Conservation (phyloP, 2,888 invertebrate genomes). For the Lycocerus yunnanus region DNA sequence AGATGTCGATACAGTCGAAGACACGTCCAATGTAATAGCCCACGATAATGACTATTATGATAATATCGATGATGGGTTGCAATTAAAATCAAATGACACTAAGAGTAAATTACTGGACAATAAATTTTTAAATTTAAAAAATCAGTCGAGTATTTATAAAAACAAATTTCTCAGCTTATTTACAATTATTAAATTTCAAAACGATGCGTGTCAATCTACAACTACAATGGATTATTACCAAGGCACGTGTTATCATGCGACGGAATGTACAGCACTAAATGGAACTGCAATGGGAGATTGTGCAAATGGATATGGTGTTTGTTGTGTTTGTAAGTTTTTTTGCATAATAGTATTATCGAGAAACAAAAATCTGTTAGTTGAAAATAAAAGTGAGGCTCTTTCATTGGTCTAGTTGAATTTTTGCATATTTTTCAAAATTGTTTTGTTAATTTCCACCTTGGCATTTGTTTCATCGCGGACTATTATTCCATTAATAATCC, state of each 20-base stretch:
- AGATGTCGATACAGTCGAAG: neutral
- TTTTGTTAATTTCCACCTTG: too few relatives aligned
- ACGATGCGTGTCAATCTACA: constrained; percentile 63
- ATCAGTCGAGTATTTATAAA: constrained; percentile 47
- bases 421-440: too few relatives aligned
- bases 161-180: constrained; percentile 68
- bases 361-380: too few relatives aligned
- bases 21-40: neutral
- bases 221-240: constrained; percentile 63
- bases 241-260: constrained; percentile 72
- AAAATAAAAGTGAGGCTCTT: too few relatives aligned
- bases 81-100: neutral
- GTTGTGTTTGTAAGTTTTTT: constrained; percentile 72
- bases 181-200: constrained; percentile 72
- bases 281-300: constrained; percentile 70
- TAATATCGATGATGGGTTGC: neutral
- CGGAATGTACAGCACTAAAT: constrained; percentile 67
- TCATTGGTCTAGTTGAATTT: too few relatives aligned
- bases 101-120: constrained; percentile 31
- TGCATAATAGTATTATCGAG: neutral
- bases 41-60: neutral
- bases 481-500: too few relatives aligned
- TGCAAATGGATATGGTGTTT: constrained; percentile 74
- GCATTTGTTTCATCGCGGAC: too few relatives aligned
- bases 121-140: constrained; percentile 37